These are phyloP conservation scores for human DNA, from an alignment of 2,113 vertebrate genomes.

Conservation along the genomic window GRCh38 chr12:62478501-62479000, in stretches of 20 bases:
- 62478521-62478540: neutral
- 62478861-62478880: neutral
- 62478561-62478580: neutral
- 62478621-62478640: constrained; percentile 3
- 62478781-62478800: neutral
- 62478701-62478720: neutral
- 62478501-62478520: neutral
- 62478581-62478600: neutral
- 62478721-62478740: neutral
- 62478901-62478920: neutral
- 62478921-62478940: neutral
- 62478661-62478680: neutral
- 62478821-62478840: neutral
- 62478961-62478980: neutral
- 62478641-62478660: constrained; percentile 3
- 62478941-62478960: neutral
- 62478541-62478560: neutral
- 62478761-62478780: neutral
- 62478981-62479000: neutral
- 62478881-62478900: neutral
- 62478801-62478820: neutral
- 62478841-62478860: neutral
- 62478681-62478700: neutral
- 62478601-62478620: neutral
- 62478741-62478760: neutral